Base-by-base conservation (phyloP, 1,140 invertebrate genomes). In the Drosophila setifemur region DNA sequence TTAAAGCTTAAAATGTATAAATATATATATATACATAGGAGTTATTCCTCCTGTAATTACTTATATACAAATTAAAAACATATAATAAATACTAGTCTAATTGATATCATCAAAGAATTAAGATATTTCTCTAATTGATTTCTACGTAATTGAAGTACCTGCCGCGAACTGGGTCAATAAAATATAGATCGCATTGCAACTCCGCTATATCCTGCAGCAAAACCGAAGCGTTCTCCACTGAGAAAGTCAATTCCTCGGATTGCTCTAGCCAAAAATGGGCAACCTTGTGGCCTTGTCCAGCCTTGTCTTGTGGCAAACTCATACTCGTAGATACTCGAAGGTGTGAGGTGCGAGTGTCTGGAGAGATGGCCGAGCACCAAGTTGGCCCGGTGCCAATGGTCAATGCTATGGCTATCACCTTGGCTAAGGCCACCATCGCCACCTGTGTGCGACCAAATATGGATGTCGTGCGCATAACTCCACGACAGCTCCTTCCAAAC, bases 381-480 rank as follows among this genome's bases (percentile, higher is more conserved):
- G 23, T 70, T 70, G 66, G 53, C 44, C 23, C 40, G 26, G 4
- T 58, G 66, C 67, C 67, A 69, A 45, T 28, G 25, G 48, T 11
- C 37, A 31, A 16, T 60, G 50, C 19, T 57, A 55, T 49, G 67
- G 67, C 53, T 70, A 70, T 70, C 53, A 70, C 73, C 78, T 73
- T 83, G 79, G 73, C 52, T 70, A 83, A 82, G 78, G 78, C 73
- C 63, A 52, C 63, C 60, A 60, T 43, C 50, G 77, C 50, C 68
- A 73, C 69, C 73, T 78, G 79, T 73, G 57, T 71, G 63, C 31
- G 33, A 14, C 79, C 79, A 74, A 85, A 86, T 72, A 86, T 75
- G 79, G 79, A 23, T 47, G 67, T 72, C 71, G 71, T 64, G 75
- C 64, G 81, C 79, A 85, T 85, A 85, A 72, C 75, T 85, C 74